A percentile compares a stretch with the other conserved stretches of the same genome.
These are phyloP conservation scores for Ichneumoninae sp. DNA, from an alignment of 2,888 invertebrate species.

Conservation along the genomic window DNA sequence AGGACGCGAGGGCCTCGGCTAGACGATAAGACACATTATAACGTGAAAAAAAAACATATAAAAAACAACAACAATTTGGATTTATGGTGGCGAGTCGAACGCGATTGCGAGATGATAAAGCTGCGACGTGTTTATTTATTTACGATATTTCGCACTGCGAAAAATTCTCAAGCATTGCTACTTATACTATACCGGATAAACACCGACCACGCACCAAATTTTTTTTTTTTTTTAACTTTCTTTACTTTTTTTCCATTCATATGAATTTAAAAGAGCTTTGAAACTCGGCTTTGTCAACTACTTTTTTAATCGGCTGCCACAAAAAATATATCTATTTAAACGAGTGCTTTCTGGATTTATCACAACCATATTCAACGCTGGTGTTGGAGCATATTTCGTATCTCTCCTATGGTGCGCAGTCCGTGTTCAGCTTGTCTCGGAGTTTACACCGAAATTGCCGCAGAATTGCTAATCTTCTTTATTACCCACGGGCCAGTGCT, in stretches of 20 bases:
- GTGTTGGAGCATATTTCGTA: neutral
- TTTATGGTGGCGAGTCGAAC: conserved; percentile 16
- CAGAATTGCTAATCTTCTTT: conserved; percentile 72
- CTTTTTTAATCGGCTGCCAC: neutral
- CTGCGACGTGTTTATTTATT: conserved; percentile 23
- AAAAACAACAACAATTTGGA: neutral
- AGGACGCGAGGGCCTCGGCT: conserved; percentile 23
- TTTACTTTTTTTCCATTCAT: neutral
- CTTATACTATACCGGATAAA: conserved; percentile 22
- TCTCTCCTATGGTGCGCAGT: conserved; percentile 31
- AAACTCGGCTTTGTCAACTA: conserved; percentile 11
- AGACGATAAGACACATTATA: conserved; percentile 23
- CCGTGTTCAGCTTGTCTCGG: conserved; percentile 51
- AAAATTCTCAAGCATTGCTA: conserved; percentile 37
- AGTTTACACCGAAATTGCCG: conserved; percentile 68
- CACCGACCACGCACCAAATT: conserved; percentile 31
- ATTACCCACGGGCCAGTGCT: conserved; percentile 64
- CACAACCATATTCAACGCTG: conserved; percentile 15
- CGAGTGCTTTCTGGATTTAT: neutral
- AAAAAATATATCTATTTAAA: neutral
- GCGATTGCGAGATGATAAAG: conserved; percentile 14
- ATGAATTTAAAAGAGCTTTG: neutral
- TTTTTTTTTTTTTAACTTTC: neutral
- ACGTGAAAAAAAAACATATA: neutral
- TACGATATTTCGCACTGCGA: conserved; percentile 27